Conservation (phyloP, 2,113 vertebrate genomes). For the Protomyctophum bolini region DNA sequence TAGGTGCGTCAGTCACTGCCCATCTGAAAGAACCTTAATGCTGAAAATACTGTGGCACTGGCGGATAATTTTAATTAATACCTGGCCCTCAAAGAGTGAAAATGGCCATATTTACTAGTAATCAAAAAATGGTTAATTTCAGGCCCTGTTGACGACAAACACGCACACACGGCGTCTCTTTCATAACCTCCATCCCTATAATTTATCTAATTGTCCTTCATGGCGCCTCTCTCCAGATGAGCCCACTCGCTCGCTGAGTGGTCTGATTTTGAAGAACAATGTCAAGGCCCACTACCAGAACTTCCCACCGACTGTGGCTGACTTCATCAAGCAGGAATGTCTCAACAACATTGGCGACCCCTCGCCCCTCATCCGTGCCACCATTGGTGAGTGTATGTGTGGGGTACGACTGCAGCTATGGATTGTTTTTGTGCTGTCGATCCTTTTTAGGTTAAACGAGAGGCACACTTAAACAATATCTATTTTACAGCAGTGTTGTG, state of each 20-base stretch:
- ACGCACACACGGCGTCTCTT: background rate
- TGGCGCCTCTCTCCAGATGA: constrained; percentile 78
- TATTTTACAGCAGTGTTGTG: background rate
- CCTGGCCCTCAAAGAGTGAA: too few relatives aligned
- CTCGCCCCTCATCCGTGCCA: constrained; percentile 92
- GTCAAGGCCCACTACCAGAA: constrained; percentile 96
- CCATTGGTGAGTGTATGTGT: constrained; percentile 79
- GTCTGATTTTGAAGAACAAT: constrained; percentile 95
- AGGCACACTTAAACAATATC: background rate
- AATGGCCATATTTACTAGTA: too few relatives aligned
- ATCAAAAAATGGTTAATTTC: too few relatives aligned
- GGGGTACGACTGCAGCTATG: background rate
- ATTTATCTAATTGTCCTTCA: background rate
- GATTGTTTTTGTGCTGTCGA: background rate
- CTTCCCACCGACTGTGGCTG: constrained; percentile 87
- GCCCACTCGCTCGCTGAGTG: constrained; percentile 92
- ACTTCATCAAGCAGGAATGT: constrained; percentile 96
- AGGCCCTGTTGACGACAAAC: too few relatives aligned
- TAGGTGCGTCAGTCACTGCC: too few relatives aligned
- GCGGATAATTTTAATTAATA: too few relatives aligned
- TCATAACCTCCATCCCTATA: background rate
- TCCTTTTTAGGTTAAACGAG: background rate
- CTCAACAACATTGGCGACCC: constrained; percentile 93
- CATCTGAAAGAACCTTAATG: too few relatives aligned
- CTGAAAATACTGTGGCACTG: too few relatives aligned